Conservation (phyloP, 2,888 invertebrate genomes). For the Luperina nickerlii region DNA sequence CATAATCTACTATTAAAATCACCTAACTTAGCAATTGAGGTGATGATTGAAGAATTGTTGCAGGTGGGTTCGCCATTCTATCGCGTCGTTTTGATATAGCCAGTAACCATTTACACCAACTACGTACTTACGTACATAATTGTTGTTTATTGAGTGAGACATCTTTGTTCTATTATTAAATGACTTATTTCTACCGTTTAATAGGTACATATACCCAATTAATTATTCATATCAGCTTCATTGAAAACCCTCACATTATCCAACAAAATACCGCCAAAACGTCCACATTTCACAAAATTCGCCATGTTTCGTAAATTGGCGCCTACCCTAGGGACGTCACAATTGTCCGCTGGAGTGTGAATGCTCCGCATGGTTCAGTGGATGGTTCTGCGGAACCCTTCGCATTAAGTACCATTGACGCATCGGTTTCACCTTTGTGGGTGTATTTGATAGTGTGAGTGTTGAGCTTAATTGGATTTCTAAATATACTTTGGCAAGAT, state of each 20-base stretch:
- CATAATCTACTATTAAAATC: no score
- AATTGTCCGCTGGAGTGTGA: slow-evolving; percentile 57
- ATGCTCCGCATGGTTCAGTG: slow-evolving; percentile 55
- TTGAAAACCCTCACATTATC: neutral
- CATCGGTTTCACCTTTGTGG: slow-evolving; percentile 35
- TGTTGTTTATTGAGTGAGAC: neutral
- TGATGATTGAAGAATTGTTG: no score
- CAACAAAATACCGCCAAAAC: neutral
- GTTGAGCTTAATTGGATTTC: neutral
- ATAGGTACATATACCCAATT: neutral
- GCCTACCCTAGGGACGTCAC: slow-evolving; percentile 35
- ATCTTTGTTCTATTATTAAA: neutral
- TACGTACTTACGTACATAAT: neutral
- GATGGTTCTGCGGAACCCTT: slow-evolving; percentile 42
- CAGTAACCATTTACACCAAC: neutral
- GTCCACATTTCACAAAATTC: slow-evolving; percentile 28
- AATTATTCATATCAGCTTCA: neutral
- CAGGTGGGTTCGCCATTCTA: neutral
- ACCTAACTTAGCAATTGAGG: no score
- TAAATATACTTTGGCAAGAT: neutral
- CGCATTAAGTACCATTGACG: slow-evolving; percentile 48
- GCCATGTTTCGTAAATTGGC: slow-evolving; percentile 42
- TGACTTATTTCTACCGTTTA: neutral
- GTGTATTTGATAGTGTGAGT: slow-evolving; percentile 2
- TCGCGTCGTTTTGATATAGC: neutral